Evolutionary conservation across 2,113 vertebrate genomes (phyloP).

Genomic region (Lepus americanus): DNA sequence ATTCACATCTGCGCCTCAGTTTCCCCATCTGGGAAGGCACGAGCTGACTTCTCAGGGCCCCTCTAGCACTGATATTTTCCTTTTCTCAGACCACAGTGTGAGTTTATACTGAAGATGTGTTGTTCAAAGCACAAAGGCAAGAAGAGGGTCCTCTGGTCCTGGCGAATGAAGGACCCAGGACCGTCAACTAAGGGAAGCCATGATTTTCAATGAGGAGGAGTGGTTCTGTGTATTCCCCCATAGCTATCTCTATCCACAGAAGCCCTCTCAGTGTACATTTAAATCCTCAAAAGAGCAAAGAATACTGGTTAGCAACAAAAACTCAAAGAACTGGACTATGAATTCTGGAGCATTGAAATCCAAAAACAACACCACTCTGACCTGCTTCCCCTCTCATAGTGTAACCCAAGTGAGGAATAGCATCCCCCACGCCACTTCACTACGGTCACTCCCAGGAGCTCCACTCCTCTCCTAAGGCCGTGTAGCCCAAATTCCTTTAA

Average conservation of each 20-base stretch:
- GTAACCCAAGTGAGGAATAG: too few species aligned
- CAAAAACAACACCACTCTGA: neutral
- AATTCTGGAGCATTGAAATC: too few species aligned
- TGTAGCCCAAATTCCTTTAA: neutral
- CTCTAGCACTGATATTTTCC: neutral
- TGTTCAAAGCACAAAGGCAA: neutral
- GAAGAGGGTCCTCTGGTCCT: too few species aligned
- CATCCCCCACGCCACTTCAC: accelerated
- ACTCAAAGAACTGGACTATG: neutral
- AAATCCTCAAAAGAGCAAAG: neutral
- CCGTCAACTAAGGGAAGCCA: neutral
- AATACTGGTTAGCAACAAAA: neutral
- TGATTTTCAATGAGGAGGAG: neutral
- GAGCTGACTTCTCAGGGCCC: neutral
- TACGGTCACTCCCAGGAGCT: too few species aligned
- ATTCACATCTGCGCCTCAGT: neutral
- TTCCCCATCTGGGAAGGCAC: neutral
- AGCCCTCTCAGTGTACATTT: neutral
- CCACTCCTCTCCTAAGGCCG: neutral
- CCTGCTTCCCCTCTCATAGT: neutral
- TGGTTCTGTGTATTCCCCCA: neutral
- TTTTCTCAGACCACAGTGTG: neutral
- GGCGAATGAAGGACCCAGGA: neutral
- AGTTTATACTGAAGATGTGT: neutral
- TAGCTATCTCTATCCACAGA: neutral